Conservation (phyloP, 2,797 vertebrate genomes). For the Phylloscopus collybita region DNA sequence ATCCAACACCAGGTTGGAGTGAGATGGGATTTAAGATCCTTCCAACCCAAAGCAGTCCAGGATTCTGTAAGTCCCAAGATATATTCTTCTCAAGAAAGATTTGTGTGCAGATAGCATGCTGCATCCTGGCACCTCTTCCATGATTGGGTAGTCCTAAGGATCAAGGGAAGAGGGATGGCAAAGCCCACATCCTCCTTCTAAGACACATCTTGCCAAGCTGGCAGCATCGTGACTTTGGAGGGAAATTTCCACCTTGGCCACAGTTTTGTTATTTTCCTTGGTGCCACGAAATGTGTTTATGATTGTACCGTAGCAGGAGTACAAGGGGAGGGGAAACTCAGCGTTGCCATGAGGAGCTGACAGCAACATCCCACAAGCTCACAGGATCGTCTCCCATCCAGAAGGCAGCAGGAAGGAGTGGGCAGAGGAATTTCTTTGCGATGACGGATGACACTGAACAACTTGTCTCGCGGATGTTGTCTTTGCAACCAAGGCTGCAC, state of each 20-base stretch:
- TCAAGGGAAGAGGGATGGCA: neutral
- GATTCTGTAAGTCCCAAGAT: neutral
- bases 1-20: neutral
- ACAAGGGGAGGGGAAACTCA: neutral
- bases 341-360: neutral
- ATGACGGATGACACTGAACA: neutral
- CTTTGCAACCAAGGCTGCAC: neutral
- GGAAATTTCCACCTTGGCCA: neutral
- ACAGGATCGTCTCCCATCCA: neutral
- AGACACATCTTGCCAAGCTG: neutral
- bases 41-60: neutral
- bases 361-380: neutral
- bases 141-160: fast-evolving
- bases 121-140: neutral
- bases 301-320: neutral
- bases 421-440: neutral
- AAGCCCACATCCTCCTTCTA: neutral
- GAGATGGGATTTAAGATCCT: neutral
- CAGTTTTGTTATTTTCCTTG: neutral
- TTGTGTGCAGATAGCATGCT: neutral
- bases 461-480: neutral
- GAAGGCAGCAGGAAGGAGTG: slow-evolving; percentile 16
- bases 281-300: fast-evolving
- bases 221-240: neutral
- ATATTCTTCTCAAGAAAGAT: neutral